A percentile compares a stretch with the other conserved stretches of the same genome.
Conservation (phyloP, 1,140 invertebrate genomes). For the Zelostemma sp. region DNA sequence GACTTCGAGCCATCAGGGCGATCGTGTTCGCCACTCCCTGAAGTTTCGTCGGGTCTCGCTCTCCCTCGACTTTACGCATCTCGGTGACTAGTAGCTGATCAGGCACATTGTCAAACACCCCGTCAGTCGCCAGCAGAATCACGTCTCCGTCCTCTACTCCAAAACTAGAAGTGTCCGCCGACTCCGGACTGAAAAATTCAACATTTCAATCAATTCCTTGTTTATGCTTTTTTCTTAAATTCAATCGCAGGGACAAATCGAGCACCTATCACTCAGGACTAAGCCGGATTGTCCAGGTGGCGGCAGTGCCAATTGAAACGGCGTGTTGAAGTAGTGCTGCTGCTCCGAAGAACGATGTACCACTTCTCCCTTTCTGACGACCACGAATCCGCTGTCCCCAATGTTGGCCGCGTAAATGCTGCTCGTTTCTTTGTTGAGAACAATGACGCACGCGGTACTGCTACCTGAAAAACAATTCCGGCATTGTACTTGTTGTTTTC, state of each 20-base stretch:
- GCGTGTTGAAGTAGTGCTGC: constrained; percentile 99
- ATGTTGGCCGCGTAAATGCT: constrained; percentile 96
- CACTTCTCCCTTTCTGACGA: constrained; percentile 87
- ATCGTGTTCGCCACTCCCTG: constrained; percentile 94
- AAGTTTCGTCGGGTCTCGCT: constrained; percentile 79
- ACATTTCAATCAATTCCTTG: not conserved
- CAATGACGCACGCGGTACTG: constrained; percentile 96
- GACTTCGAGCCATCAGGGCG: constrained; percentile 91
- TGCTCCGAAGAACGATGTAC: constrained; percentile 95
- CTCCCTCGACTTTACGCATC: constrained; percentile 79
- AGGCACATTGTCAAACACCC: constrained; percentile 97
- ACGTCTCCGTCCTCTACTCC: constrained; percentile 95
- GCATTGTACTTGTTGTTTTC: no score
- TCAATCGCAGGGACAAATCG: no score
- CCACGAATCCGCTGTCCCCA: constrained; percentile 97
- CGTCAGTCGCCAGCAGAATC: constrained; percentile 95
- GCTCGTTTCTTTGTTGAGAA: constrained; percentile 89
- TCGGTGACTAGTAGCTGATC: constrained; percentile 88
- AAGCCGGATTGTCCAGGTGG: constrained; percentile 88
- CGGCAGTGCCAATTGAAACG: constrained; percentile 94
- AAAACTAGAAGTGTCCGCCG: constrained; percentile 91
- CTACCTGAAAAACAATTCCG: constrained; percentile 84
- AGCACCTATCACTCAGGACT: constrained; percentile 89
- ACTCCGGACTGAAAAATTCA: constrained; percentile 81
- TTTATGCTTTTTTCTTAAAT: no score